Evolutionary conservation across 1,140 invertebrate genomes (phyloP).

Genomic region (Stegodyphus mimosarum): DNA sequence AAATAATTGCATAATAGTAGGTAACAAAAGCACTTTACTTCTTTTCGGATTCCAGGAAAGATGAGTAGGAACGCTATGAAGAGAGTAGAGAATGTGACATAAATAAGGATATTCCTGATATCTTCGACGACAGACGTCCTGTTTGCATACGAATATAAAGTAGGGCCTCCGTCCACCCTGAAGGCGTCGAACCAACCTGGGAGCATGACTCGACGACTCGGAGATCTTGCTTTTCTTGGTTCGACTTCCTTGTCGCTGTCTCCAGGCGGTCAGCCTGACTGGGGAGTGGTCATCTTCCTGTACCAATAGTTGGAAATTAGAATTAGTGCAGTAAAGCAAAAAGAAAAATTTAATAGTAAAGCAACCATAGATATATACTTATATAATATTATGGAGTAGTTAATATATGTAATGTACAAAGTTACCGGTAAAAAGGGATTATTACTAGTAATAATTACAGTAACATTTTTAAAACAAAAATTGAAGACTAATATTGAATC

Average conservation of each 20-base stretch:
- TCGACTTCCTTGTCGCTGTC: slow-evolving; percentile 12
- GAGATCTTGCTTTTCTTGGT: neutral
- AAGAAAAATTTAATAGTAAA: neutral
- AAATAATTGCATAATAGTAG: too few relatives aligned
- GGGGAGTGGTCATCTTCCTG: slow-evolving; percentile 30
- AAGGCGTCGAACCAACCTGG: slow-evolving; percentile 92
- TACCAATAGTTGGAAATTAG: neutral
- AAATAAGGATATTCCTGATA: slow-evolving; percentile 83
- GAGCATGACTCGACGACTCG: slow-evolving; percentile 20
- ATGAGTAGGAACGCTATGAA: slow-evolving; percentile 93
- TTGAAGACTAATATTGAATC: too few relatives aligned
- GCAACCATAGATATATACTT: too few relatives aligned
- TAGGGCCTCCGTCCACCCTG: slow-evolving; percentile 90
- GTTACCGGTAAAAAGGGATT: too few relatives aligned
- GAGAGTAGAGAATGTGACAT: slow-evolving; percentile 86
- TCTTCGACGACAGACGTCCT: slow-evolving; percentile 93
- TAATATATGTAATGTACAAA: too few relatives aligned
- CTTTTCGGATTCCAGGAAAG: slow-evolving; percentile 93
- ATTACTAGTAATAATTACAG: too few relatives aligned
- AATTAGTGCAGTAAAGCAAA: neutral
- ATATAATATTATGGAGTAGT: too few relatives aligned
- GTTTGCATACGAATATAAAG: slow-evolving; percentile 91
- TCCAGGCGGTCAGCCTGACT: neutral
- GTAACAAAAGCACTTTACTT: slow-evolving; percentile 75
- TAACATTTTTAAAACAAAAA: too few relatives aligned